phyloP scores from a whole-genome alignment of 1,140 invertebrate species.

The Pseudachorutes palmiensis region DNA sequence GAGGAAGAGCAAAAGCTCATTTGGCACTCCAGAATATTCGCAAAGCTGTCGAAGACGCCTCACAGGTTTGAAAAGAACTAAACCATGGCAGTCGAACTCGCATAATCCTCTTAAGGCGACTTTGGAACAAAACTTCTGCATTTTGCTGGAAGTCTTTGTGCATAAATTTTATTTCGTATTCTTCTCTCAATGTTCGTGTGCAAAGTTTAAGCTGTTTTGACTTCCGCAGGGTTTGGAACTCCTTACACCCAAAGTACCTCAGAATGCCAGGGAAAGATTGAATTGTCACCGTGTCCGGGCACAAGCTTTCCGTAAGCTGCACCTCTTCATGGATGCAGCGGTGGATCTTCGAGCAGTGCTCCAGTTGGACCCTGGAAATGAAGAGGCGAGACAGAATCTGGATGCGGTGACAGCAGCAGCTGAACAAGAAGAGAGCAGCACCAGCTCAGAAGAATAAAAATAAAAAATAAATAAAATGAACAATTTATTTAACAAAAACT shows the following conservation, averaged over 20 bases:
- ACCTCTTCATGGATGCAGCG: conserved; percentile 61
- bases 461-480: background rate
- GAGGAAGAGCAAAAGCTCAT: conserved; percentile 67
- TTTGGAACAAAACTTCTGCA: no score
- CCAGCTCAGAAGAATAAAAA: background rate
- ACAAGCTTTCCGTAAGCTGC: conserved; percentile 60
- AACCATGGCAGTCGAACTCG: background rate
- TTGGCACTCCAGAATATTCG: conserved; percentile 62
- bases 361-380: conserved; percentile 49
- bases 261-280: conserved; percentile 59
- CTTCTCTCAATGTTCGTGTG: no score
- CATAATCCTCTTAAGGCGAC: no score
- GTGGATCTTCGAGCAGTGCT: conserved; percentile 63
- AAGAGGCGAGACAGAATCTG: conserved; percentile 8
- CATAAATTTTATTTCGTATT: no score
- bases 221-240: conserved; percentile 58
- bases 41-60: conserved; percentile 57
- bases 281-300: conserved; percentile 62
- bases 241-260: conserved; percentile 58
- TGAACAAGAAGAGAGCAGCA: background rate
- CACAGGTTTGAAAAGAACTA: conserved; percentile 45
- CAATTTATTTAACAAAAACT: background rate
- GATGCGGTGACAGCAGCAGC: no score
- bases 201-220: background rate
- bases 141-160: no score